These are phyloP conservation scores for Pristis pectinata DNA, from an alignment of 2,797 vertebrate genomes.

Conservation along the genomic window DNA sequence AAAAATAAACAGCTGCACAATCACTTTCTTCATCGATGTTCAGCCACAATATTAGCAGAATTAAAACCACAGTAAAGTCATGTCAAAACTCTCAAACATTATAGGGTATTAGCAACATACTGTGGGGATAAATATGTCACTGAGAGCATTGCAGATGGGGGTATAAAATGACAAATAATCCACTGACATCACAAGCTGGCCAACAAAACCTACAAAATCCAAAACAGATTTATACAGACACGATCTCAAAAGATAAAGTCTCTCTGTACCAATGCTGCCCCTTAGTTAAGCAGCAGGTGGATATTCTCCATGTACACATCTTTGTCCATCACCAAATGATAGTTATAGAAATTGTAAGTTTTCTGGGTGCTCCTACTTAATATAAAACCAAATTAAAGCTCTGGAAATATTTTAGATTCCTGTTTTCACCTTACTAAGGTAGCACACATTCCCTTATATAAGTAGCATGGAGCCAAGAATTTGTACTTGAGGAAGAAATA, in stretches of 20 bases:
- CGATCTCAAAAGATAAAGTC: neutral
- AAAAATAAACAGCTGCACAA: neutral
- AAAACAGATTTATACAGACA: neutral
- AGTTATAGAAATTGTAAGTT: neutral
- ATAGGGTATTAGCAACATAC: neutral
- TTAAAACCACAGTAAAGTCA: neutral
- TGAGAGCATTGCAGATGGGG: neutral
- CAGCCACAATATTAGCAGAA: no score
- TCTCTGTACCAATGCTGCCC: neutral
- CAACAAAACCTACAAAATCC: neutral
- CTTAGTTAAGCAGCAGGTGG: neutral
- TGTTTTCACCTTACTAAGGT: neutral
- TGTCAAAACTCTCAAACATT: neutral
- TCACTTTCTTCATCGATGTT: neutral
- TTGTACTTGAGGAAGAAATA: neutral
- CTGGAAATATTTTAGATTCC: neutral
- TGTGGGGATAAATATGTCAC: neutral
- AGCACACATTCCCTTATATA: neutral
- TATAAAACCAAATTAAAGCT: neutral
- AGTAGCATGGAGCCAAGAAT: no score
- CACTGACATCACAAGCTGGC: neutral
- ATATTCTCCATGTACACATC: neutral
- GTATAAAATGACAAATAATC: neutral
- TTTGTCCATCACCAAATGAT: neutral
- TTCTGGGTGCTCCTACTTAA: no score